phyloP scores from a whole-genome alignment of 2,888 invertebrate genomes.

The Lithophane leautieri region DNA sequence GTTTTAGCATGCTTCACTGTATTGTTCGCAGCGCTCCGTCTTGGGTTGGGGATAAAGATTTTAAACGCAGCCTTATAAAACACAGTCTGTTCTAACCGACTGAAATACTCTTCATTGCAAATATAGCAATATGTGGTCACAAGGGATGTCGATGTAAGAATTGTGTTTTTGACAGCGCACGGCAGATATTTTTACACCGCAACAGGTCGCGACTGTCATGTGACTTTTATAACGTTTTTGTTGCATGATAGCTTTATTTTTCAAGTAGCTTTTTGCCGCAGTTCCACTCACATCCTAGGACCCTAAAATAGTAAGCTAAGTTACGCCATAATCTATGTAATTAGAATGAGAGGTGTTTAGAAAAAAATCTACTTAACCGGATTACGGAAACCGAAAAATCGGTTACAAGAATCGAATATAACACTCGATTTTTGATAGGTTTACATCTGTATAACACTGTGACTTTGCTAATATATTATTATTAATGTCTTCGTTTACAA shows the following conservation, averaged over 20 bases:
- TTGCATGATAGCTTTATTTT: background rate
- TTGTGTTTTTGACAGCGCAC: constrained; percentile 17
- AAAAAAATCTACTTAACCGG: too few relatives aligned
- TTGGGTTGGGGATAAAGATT: background rate
- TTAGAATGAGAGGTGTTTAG: background rate
- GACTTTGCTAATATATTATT: background rate
- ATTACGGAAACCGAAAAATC: background rate
- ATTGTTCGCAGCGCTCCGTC: too few relatives aligned
- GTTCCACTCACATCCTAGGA: background rate
- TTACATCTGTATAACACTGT: background rate
- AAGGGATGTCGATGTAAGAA: constrained; percentile 15
- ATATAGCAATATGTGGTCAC: constrained; percentile 26
- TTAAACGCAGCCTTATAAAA: background rate
- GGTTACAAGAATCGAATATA: background rate
- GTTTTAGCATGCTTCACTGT: too few relatives aligned
- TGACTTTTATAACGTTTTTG: background rate
- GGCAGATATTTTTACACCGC: background rate
- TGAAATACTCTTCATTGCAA: background rate
- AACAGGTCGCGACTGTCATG: background rate
- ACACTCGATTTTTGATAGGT: background rate
- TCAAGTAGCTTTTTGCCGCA: background rate
- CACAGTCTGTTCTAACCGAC: background rate
- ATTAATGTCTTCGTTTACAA: background rate
- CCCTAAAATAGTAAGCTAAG: background rate
- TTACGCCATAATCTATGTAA: background rate